These are phyloP conservation scores for Fregetta grallaria DNA, from an alignment of 2,113 vertebrate species.

Conservation along the genomic window DNA sequence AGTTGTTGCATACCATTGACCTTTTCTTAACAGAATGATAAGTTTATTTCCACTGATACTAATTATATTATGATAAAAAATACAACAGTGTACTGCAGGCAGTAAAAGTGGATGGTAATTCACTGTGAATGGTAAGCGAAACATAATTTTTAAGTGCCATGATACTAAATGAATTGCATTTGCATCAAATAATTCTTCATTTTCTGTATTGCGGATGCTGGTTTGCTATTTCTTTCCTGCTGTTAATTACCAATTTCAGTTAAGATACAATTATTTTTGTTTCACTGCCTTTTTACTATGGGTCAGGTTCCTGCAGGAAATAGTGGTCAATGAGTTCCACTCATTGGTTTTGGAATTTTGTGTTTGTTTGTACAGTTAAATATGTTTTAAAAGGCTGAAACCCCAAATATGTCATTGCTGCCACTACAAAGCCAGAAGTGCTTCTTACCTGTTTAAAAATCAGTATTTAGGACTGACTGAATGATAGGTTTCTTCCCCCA, in stretches of 20 bases:
- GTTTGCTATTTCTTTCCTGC: neutral
- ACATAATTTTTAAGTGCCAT: neutral
- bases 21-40: neutral
- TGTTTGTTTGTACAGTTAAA: neutral
- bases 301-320: neutral
- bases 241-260: neutral
- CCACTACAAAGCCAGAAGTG: neutral
- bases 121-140: neutral
- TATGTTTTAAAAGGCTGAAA: neutral
- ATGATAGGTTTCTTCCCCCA: neutral
- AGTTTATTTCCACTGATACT: neutral
- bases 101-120: neutral
- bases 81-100: neutral
- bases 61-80: neutral
- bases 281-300: neutral
- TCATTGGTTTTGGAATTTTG: neutral
- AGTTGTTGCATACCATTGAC: neutral
- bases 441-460: neutral
- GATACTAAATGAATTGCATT: neutral
- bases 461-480: neutral
- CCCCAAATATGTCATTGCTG: neutral
- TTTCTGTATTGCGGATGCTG: neutral
- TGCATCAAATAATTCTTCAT: neutral
- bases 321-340: neutral
- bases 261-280: neutral